Evolutionary conservation across 2,888 invertebrate species (phyloP).

Genomic region (Stegana nigrithorax): DNA sequence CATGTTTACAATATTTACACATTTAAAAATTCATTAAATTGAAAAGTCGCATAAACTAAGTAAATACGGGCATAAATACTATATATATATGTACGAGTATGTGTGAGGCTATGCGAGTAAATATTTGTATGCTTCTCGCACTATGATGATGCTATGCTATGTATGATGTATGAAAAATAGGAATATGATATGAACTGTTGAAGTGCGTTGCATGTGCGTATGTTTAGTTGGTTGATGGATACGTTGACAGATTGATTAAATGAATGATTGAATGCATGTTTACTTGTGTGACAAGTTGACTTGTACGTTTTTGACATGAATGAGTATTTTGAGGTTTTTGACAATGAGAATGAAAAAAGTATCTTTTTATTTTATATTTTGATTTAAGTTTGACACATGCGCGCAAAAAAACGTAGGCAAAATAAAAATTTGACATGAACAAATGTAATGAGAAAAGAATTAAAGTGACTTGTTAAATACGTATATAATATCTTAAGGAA

Average conservation of each 20-base stretch:
- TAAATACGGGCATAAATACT: not conserved
- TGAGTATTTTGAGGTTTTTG: too few relatives aligned
- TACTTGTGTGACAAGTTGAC: not conserved
- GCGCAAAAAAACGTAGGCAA: too few relatives aligned
- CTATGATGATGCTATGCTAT: not conserved
- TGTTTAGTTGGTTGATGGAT: not conserved
- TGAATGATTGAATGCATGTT: slow-evolving; percentile 13
- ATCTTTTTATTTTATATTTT: too few relatives aligned
- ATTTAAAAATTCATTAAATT: slow-evolving; percentile 1
- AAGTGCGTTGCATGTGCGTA: not conserved
- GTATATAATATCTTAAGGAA: too few relatives aligned
- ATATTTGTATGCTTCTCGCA: too few relatives aligned
- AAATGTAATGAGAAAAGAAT: too few relatives aligned
- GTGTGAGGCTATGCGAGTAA: not conserved
- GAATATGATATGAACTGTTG: not conserved
- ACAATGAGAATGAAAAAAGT: too few relatives aligned
- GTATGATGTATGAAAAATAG: not conserved
- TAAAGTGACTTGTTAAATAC: too few relatives aligned
- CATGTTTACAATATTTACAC: slow-evolving; percentile 8
- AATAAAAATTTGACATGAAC: too few relatives aligned
- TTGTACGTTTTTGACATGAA: too few relatives aligned
- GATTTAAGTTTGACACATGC: too few relatives aligned
- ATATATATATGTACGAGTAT: too few relatives aligned
- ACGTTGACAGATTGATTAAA: slow-evolving; percentile 8
- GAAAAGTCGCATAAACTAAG: slow-evolving; percentile 1